These are phyloP conservation scores for Anhinga rufa DNA, from an alignment of 2,113 vertebrate genomes.

Conservation along the genomic window DNA sequence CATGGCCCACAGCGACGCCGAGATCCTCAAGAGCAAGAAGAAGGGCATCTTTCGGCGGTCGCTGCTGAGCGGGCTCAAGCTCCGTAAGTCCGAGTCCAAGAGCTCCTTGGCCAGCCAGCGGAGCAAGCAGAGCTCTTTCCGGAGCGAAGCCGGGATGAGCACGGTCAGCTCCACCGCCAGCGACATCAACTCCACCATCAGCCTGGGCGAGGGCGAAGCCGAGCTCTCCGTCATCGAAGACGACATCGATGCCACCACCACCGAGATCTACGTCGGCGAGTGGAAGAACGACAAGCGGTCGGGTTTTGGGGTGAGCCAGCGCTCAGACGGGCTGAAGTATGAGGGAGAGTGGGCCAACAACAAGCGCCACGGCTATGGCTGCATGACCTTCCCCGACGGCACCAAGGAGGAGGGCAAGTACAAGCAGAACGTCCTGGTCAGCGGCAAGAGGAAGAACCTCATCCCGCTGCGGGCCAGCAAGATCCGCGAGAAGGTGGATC, in stretches of 20 bases:
- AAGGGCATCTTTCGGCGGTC: slow-evolving; percentile 94
- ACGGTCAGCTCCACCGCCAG: slow-evolving; percentile 94
- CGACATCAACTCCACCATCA: slow-evolving; percentile 95
- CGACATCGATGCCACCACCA: slow-evolving; percentile 94
- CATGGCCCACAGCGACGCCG: slow-evolving; percentile 87
- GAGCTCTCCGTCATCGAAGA: slow-evolving; percentile 82
- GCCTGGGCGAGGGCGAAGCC: slow-evolving; percentile 90
- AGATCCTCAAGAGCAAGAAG: slow-evolving; percentile 88
- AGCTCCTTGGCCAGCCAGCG: slow-evolving; percentile 96
- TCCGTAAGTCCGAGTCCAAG: slow-evolving; percentile 95
- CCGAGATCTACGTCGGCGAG: slow-evolving; percentile 92
- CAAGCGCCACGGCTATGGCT: slow-evolving; percentile 94
- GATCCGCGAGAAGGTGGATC: slow-evolving; percentile 97
- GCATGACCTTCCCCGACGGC: slow-evolving; percentile 94
- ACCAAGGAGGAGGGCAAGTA: slow-evolving; percentile 99
- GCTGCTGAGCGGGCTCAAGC: slow-evolving; percentile 91
- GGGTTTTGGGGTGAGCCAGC: slow-evolving; percentile 90
- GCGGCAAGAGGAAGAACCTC: slow-evolving; percentile 96
- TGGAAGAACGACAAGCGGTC: slow-evolving; percentile 94
- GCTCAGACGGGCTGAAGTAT: slow-evolving; percentile 91
- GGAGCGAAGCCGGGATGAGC: slow-evolving; percentile 96
- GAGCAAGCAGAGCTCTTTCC: slow-evolving; percentile 99
- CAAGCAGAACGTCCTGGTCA: slow-evolving; percentile 93
- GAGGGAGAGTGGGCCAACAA: slow-evolving; percentile 94
- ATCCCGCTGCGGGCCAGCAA: slow-evolving; percentile 96